Evolutionary conservation across 2,888 invertebrate species (phyloP), one percentile per base, ranked within the genome.

Genomic region (Adineta ricciae): DNA sequence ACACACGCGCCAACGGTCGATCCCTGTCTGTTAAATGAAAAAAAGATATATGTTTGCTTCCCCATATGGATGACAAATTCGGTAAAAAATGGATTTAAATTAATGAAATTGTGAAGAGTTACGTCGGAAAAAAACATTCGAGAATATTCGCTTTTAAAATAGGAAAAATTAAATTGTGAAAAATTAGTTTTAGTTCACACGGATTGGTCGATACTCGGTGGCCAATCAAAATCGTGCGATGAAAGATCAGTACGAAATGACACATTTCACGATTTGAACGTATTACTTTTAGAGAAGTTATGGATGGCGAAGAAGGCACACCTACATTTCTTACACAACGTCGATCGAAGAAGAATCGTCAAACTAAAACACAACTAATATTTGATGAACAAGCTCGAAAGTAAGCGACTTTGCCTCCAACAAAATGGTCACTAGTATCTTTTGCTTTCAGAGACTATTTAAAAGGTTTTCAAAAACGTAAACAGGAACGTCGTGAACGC

Each of bases 301-400:
- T 64, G 64, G 21, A 78, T 41, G 21, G 24, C 8, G 38, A 38
- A 36, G 41, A 78, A 38, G n/a, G 24, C 41, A 5, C 36, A 11
- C 36, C 8, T 24, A 24, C 73, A 24, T 78, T 78, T 24, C 41
- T 78, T 41, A 38, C 41, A 24, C 73, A 78, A 78, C 73, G 73
- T 78, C 73, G 73, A 38, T 41, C 73, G 24, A 78, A 78, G 24
- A 78, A 41, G 24, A 78, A 78, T 78, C 73, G 73, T 24, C 73
- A 78, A 78, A 78, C 73, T 21, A 78, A 78, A 41, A 78, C 73
- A 24, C 73, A 78, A 41, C n/a, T 78, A 1, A n/a, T 78, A 9
- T 78, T 78, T n/a, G 73, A 78, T 41, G 73, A 78, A 78, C 36
- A 78, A 78, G 73, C 73, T 7, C 73, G 73, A 78, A 78, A 78